phyloP scores from a whole-genome alignment of 2,797 vertebrate species.

The Falco peregrinus region DNA sequence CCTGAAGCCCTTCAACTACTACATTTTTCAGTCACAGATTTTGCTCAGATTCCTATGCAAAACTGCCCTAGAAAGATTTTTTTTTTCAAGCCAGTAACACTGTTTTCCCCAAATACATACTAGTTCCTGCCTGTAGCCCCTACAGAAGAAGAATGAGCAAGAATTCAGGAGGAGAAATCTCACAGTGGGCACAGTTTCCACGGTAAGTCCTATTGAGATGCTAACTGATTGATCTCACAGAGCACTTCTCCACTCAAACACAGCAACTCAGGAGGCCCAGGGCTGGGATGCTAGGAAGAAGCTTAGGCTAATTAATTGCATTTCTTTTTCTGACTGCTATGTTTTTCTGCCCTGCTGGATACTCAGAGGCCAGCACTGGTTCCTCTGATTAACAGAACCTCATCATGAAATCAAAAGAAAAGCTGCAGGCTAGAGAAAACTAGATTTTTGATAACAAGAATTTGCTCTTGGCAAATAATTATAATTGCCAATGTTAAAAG shows the following conservation, averaged over 20 bases:
- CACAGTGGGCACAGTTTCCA: neutral
- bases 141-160: neutral
- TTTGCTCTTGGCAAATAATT: slow-evolving; percentile 49
- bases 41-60: neutral
- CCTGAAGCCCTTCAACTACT: neutral
- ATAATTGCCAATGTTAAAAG: slow-evolving; percentile 41
- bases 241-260: neutral
- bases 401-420: slow-evolving; percentile 49
- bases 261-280: neutral
- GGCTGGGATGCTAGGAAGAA: neutral
- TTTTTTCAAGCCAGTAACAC: neutral
- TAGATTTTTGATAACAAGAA: slow-evolving; percentile 31
- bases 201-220: neutral
- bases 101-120: neutral
- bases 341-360: slow-evolving; percentile 43
- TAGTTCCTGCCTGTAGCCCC: neutral
- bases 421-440: slow-evolving; percentile 53
- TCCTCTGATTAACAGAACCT: slow-evolving; percentile 39
- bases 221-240: neutral
- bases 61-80: neutral
- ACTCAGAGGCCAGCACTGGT: neutral
- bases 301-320: slow-evolving; percentile 47
- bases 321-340: slow-evolving; percentile 32
- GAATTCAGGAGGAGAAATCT: neutral
- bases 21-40: neutral